A percentile compares a stretch with the other conserved stretches of the same genome.
phyloP scores from a whole-genome alignment of 35 echinoderm and acorn worm species.

The Lytechinus variegatus region DNA sequence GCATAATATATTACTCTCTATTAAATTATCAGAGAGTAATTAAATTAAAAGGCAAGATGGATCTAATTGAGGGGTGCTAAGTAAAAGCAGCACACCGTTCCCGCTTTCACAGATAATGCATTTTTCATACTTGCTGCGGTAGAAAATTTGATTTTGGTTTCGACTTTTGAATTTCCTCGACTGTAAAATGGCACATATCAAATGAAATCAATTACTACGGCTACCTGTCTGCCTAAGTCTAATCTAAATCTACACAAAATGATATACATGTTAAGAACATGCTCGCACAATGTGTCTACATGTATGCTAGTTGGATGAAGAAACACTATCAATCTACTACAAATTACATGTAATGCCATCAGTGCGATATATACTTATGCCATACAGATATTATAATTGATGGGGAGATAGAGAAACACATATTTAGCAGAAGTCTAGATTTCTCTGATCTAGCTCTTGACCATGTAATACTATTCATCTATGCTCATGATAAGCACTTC shows the following conservation, averaged over 20 bases:
- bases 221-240: neutral
- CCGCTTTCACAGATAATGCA: neutral
- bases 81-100: neutral
- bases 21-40: slow-evolving; percentile 20
- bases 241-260: neutral
- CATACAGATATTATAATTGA: neutral
- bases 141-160: neutral
- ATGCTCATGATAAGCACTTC: neutral
- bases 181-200: slow-evolving; percentile 45
- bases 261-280: neutral
- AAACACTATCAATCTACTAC: neutral
- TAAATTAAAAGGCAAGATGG: slow-evolving; percentile 17
- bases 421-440: neutral
- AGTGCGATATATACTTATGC: neutral
- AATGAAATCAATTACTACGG: slow-evolving; percentile 15
- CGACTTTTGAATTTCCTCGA: neutral
- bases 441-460: neutral
- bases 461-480: neutral
- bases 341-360: neutral
- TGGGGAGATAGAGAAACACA: neutral
- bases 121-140: neutral
- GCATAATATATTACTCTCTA: slow-evolving; percentile 33
- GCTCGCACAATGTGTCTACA: neutral
- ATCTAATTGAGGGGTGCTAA: neutral
- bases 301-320: neutral